A percentile compares a stretch with the other conserved stretches of the same genome.
Conservation (phyloP, 2,888 invertebrate genomes). For the Drosophila helvetica region DNA sequence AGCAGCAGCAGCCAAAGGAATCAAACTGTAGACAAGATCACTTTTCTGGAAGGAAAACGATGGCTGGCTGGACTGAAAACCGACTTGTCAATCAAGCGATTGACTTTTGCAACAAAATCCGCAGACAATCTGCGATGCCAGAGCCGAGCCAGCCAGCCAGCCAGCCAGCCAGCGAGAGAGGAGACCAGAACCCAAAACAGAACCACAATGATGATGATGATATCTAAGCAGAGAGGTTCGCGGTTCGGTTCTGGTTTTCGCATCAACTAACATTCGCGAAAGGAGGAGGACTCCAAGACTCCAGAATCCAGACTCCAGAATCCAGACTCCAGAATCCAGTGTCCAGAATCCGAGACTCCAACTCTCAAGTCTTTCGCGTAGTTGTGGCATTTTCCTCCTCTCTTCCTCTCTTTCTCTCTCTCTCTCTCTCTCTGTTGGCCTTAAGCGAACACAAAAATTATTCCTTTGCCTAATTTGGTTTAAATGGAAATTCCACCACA, state of each 20-base stretch:
- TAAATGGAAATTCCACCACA: slow-evolving; percentile 82
- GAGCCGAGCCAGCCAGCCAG: slow-evolving; percentile 36
- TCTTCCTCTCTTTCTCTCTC: no score
- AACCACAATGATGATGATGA: slow-evolving; percentile 57
- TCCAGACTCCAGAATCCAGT: slow-evolving; percentile 6
- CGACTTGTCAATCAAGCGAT: slow-evolving; percentile 82
- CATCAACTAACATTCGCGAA: slow-evolving; percentile 24
- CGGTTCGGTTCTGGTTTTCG: slow-evolving; percentile 31
- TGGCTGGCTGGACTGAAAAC: slow-evolving; percentile 53
- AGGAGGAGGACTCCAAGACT: background rate
- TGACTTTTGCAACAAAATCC: slow-evolving; percentile 75
- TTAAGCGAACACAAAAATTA: slow-evolving; percentile 62
- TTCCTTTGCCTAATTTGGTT: slow-evolving; percentile 80
- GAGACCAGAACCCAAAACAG: background rate
- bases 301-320: slow-evolving; percentile 8
- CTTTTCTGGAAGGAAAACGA: slow-evolving; percentile 47
- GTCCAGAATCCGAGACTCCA: slow-evolving; percentile 26
- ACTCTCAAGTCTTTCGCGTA: slow-evolving; percentile 50
- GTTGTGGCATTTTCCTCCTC: slow-evolving; percentile 53
- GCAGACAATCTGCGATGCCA: slow-evolving; percentile 72
- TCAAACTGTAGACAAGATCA: slow-evolving; percentile 64
- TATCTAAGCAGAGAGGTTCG: slow-evolving; percentile 59
- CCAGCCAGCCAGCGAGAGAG: slow-evolving; percentile 28
- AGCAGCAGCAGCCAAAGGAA: slow-evolving; percentile 10
- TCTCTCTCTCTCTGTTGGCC: slow-evolving; percentile 48